Evolutionary conservation across 2,797 vertebrate genomes (phyloP), one percentile per base, ranked within the genome.

Genomic region (Enteromius thamalakanensis): DNA sequence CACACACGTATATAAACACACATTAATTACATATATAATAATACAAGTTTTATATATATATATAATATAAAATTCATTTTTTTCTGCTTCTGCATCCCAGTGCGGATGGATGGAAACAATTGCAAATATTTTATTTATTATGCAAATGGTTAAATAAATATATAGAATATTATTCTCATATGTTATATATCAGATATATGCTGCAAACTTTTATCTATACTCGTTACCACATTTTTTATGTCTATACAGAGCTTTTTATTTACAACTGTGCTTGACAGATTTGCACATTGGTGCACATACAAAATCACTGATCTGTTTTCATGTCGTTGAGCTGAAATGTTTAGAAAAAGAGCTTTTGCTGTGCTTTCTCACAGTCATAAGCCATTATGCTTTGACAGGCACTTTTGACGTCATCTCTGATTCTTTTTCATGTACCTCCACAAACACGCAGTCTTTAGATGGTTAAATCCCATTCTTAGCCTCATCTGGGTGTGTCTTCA

Each of bases 381-480:
- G 60, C n/a, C 32, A 40, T 55, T 67, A 55, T 82, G 62, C 23
- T 82, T 55, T 76, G 60, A 68, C 42, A 15, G n/a, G 37, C 42
- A 17, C 19, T 74, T 49, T 72, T 80, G 37, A 80, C 69, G 49
- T 64, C 45, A 81, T 82, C 58, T 67, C 15, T 45, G 29, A 72
- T 23, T 12, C 70, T 62, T 42, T 70, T 70, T 69, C 65, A 80
- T 29, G 23, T 80, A 42, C 34, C 47, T 14, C 12, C 26, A 45
- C 14, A 68, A 49, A 79, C 40, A 69, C 32, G 68, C 78, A 40
- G 40, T 7, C 42, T 21, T 76, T 62, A 60, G 53, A 37, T 72
- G n/a, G 76, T 83, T 69, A 83, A 86, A 80, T 86, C 76, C 49
- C 70, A 71, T 71, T 40, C 84, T 83, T 45, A 80, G 76, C 78